Conservation (phyloP, 2,888 invertebrate genomes). For the Lypha dubia region DNA sequence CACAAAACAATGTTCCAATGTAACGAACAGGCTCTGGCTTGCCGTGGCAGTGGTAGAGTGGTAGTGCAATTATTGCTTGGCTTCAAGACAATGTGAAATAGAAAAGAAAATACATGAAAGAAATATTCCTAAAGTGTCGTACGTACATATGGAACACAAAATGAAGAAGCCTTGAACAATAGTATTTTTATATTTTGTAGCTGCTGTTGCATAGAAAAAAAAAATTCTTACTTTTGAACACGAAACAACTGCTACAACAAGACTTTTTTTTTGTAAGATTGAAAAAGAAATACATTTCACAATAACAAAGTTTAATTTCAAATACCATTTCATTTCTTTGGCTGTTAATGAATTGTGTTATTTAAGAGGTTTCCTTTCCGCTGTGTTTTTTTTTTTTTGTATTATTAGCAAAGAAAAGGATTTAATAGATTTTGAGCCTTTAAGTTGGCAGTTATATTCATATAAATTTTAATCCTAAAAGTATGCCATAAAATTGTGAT, state of each 20-base stretch:
- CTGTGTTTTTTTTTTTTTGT: slow-evolving; percentile 12
- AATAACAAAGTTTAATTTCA: slow-evolving; percentile 44
- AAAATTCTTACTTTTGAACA: slow-evolving; percentile 27
- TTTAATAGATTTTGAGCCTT: slow-evolving; percentile 63
- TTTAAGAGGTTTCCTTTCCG: slow-evolving; percentile 21
- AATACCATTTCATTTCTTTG: slow-evolving; percentile 25
- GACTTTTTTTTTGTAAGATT: slow-evolving; percentile 19
- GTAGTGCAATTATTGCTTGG: slow-evolving; percentile 37
- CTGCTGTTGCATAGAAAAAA: slow-evolving; percentile 27
- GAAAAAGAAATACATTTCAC: slow-evolving; percentile 2
- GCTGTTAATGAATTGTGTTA: slow-evolving; percentile 57
- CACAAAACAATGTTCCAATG: slow-evolving; percentile 19
- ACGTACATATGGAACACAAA: slow-evolving; percentile 39
- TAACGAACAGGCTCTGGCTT: slow-evolving; percentile 17
- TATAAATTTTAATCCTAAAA: slow-evolving; percentile 59
- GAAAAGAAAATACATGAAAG: slow-evolving; percentile 7
- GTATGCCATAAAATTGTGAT: slow-evolving; percentile 60
- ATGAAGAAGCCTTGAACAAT: slow-evolving; percentile 58
- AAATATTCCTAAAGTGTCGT: slow-evolving; percentile 57
- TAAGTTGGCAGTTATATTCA: slow-evolving; percentile 56
- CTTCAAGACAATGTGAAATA: slow-evolving; percentile 18
- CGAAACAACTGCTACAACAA: slow-evolving; percentile 32
- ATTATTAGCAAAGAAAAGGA: slow-evolving; percentile 18
- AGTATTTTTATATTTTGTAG: not conserved
- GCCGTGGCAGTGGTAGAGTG: slow-evolving; percentile 29